Conservation (phyloP, 2,113 vertebrate genomes). For the Willisornis vidua region DNA sequence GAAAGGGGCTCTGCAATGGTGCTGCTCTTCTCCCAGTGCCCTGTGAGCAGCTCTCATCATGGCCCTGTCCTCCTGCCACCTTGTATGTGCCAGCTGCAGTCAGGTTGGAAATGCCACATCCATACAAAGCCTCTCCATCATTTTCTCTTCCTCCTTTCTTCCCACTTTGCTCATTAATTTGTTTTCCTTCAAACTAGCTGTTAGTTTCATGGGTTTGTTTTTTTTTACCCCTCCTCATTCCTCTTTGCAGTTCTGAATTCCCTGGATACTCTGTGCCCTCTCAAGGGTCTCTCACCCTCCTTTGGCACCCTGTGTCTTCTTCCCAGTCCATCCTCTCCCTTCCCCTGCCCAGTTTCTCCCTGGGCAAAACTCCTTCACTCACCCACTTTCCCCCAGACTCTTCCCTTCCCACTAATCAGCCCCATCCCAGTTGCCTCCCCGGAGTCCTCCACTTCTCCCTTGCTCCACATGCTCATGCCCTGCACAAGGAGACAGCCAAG, state of each 20-base stretch:
- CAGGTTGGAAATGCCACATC: background rate
- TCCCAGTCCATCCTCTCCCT: background rate
- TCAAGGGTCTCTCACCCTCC: background rate
- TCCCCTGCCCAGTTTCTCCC: background rate
- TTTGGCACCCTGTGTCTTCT: background rate
- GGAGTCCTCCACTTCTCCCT: background rate
- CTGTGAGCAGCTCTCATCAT: background rate
- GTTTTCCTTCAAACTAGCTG: background rate
- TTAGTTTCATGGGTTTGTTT: background rate
- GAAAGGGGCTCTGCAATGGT: background rate
- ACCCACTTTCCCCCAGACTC: background rate
- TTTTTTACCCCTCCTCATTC: fast-evolving
- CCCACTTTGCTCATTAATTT: background rate
- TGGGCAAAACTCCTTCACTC: background rate
- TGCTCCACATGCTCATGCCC: background rate
- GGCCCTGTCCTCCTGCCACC: background rate
- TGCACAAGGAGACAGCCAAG: background rate
- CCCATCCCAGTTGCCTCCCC: background rate
- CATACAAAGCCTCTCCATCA: background rate
- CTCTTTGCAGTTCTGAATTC: background rate
- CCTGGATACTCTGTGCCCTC: background rate
- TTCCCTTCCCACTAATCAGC: background rate
- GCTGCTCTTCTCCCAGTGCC: background rate
- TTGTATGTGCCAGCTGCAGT: background rate
- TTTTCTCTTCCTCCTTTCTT: background rate